A percentile compares a stretch with the other conserved stretches of the same genome.
phyloP scores from a whole-genome alignment of 2,113 vertebrate species.

The Leptodactylus fuscus region DNA sequence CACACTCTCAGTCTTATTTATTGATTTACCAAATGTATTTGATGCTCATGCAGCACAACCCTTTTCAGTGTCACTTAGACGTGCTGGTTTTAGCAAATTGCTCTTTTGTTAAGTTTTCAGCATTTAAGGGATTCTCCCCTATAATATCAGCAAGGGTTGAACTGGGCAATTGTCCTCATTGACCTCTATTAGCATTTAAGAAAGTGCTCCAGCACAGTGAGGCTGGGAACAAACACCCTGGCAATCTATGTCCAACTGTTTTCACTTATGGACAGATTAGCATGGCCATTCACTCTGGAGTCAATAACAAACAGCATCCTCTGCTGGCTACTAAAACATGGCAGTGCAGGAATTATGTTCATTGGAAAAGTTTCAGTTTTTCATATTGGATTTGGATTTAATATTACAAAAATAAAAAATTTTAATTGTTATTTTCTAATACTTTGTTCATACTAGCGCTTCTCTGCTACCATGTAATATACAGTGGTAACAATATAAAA shows the following conservation, averaged over 20 bases:
- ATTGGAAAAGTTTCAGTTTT: no score
- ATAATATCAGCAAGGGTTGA: conserved; percentile 57
- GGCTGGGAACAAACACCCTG: conserved; percentile 50
- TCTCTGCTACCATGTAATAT: no score
- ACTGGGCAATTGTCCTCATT: conserved; percentile 42
- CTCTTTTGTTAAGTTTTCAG: conserved; percentile 38
- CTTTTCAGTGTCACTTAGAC: conserved; percentile 5
- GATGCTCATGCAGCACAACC: background rate
- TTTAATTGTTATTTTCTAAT: no score
- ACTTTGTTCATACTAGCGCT: no score
- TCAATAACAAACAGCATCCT: conserved; percentile 56
- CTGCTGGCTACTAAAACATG: conserved; percentile 21
- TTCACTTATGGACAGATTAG: conserved; percentile 29
- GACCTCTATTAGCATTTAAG: conserved; percentile 48
- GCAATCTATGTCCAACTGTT: conserved; percentile 57
- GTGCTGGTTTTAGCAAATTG: conserved; percentile 58
- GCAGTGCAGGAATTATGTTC: background rate
- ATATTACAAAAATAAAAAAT: no score
- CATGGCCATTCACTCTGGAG: conserved; percentile 37
- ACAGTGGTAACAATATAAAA: no score
- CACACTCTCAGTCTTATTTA: background rate
- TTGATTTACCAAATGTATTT: conserved; percentile 1
- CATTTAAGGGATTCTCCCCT: conserved; percentile 48
- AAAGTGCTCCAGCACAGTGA: conserved; percentile 37
- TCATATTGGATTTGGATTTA: no score